These are phyloP conservation scores for Lampris megalopsis DNA, from an alignment of 2,113 vertebrate species.

Conservation along the genomic window DNA sequence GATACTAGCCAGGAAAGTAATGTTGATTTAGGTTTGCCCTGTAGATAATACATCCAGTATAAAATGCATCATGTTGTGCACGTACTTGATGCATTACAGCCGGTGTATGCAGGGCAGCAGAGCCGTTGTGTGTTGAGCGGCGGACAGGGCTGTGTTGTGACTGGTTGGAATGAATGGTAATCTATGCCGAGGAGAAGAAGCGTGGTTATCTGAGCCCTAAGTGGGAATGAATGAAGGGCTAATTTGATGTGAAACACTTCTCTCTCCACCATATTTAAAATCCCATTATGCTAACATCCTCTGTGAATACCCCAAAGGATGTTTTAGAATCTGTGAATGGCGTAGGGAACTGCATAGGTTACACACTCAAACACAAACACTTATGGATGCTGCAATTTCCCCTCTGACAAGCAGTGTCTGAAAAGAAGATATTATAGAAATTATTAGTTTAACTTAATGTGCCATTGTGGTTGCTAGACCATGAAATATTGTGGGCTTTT, in stretches of 20 bases:
- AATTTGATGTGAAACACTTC: constrained; percentile 74
- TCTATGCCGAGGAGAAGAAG: constrained; percentile 66
- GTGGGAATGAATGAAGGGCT: constrained; percentile 71
- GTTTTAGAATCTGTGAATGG: constrained; percentile 31
- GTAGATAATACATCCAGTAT: neutral
- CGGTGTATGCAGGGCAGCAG: neutral
- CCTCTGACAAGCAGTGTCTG: constrained; percentile 15
- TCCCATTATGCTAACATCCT: constrained; percentile 67
- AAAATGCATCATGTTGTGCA: neutral
- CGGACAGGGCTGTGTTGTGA: constrained; percentile 50
- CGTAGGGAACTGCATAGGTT: constrained; percentile 47
- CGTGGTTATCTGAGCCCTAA: constrained; percentile 65
- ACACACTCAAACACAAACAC: constrained; percentile 31
- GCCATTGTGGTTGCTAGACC: constrained; percentile 56
- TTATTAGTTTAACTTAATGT: constrained; percentile 58
- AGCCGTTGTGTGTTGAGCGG: constrained; percentile 14
- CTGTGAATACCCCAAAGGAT: constrained; percentile 52
- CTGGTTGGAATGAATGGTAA: constrained; percentile 60
- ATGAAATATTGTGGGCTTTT: constrained; percentile 48
- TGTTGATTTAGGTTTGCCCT: neutral
- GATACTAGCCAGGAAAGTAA: constrained; percentile 3
- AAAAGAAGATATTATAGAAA: constrained; percentile 44
- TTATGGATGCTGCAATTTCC: constrained; percentile 35
- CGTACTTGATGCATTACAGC: neutral
- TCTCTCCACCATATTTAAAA: constrained; percentile 79